Conservation (phyloP, 2,113 vertebrate species). For the Lynx canadensis region DNA sequence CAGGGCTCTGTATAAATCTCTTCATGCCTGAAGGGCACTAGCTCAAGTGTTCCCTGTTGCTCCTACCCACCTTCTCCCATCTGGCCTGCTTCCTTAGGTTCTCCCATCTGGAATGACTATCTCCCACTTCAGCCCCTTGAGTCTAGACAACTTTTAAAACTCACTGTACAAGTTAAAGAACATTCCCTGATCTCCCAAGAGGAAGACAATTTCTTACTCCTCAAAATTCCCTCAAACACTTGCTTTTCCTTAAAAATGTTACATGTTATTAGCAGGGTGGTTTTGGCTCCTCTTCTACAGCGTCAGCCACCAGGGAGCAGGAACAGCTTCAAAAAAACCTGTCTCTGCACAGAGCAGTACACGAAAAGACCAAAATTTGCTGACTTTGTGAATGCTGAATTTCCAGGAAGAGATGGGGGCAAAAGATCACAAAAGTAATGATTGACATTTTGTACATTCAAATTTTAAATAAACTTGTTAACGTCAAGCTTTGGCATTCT, state of each 20-base stretch:
- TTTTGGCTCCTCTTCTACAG: background rate
- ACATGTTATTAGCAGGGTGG: background rate
- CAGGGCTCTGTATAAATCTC: background rate
- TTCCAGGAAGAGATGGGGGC: background rate
- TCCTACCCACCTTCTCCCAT: background rate
- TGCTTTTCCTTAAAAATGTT: background rate
- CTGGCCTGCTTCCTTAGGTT: background rate
- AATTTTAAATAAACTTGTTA: constrained; percentile 6
- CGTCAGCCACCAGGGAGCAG: background rate
- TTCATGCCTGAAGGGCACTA: background rate
- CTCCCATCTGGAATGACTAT: background rate
- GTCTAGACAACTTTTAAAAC: background rate
- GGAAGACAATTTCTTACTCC: background rate
- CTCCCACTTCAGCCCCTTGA: background rate
- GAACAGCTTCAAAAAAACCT: background rate
- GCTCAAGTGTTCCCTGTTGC: background rate
- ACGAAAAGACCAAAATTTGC: background rate
- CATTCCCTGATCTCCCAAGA: background rate
- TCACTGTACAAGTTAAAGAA: background rate
- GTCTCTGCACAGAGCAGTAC: background rate
- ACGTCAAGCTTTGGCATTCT: background rate
- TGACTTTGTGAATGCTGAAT: background rate
- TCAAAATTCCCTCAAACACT: background rate
- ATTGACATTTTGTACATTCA: background rate
- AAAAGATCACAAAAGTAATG: background rate